Evolutionary conservation across 2,888 invertebrate genomes (phyloP).

Genomic region (Drosophila mimica): DNA sequence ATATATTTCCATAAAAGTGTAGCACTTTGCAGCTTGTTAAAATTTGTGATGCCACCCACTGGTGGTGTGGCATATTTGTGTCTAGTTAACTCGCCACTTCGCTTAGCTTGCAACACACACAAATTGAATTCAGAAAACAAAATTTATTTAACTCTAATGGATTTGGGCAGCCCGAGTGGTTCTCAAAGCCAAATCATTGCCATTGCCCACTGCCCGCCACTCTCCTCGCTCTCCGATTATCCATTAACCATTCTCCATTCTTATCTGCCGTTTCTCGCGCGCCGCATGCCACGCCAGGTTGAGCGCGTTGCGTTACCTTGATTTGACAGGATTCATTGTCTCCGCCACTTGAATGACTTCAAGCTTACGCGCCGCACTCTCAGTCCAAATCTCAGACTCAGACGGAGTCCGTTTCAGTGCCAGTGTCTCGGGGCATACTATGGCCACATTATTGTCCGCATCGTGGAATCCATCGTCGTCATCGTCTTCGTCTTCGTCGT

Average conservation of each 20-base stretch:
- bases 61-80: slow-evolving; percentile 41
- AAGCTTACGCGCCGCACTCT: slow-evolving; percentile 66
- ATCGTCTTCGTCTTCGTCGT: background rate
- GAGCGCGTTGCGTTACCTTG: slow-evolving; percentile 66
- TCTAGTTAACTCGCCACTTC: slow-evolving; percentile 56
- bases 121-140: slow-evolving; percentile 74
- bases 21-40: background rate
- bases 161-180: slow-evolving; percentile 71
- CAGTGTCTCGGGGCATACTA: slow-evolving; percentile 23
- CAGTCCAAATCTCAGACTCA: slow-evolving; percentile 9
- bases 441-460: slow-evolving; percentile 42
- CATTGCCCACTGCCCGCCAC: slow-evolving; percentile 1
- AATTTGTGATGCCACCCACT: slow-evolving; percentile 50
- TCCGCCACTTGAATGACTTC: slow-evolving; percentile 78
- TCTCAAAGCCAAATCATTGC: slow-evolving; percentile 28
- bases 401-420: slow-evolving; percentile 14
- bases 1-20: background rate
- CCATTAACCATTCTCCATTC: slow-evolving; percentile 9
- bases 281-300: slow-evolving; percentile 42
- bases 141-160: slow-evolving; percentile 78
- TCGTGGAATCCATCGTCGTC: slow-evolving; percentile 36
- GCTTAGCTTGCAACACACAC: slow-evolving; percentile 32
- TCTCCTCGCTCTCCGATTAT: background rate
- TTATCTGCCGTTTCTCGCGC: slow-evolving; percentile 41
- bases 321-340: slow-evolving; percentile 80